These are phyloP conservation scores for Agrilus mali DNA, from an alignment of 2,888 invertebrate species.

Conservation along the genomic window DNA sequence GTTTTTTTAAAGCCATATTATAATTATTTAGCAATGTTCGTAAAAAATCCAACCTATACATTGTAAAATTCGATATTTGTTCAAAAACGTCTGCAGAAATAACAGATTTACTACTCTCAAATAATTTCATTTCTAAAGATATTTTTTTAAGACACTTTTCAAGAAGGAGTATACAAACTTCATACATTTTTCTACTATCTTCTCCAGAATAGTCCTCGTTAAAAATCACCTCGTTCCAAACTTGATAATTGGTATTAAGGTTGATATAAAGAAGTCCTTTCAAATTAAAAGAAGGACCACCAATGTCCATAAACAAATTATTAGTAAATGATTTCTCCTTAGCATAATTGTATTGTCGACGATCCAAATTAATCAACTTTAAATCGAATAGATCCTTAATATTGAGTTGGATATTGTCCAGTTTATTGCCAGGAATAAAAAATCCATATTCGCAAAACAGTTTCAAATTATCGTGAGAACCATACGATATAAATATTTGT, in stretches of 20 bases:
- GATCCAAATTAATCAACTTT: slow-evolving; percentile 24
- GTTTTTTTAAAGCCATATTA: no score
- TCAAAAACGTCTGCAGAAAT: slow-evolving; percentile 1
- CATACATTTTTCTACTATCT: slow-evolving; percentile 8
- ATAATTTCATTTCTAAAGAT: slow-evolving; percentile 1
- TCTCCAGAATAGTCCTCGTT: slow-evolving; percentile 10
- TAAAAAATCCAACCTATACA: slow-evolving; percentile 10
- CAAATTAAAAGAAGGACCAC: slow-evolving; percentile 57
- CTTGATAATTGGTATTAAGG: slow-evolving; percentile 9
- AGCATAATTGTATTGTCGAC: slow-evolving; percentile 46
- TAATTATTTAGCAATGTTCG: slow-evolving; percentile 3
- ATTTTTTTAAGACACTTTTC: slow-evolving; percentile 6
- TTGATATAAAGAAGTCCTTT: slow-evolving; percentile 26
- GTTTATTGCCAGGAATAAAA: slow-evolving; percentile 50
- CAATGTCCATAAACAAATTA: slow-evolving; percentile 48
- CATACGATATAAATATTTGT: slow-evolving; percentile 84
- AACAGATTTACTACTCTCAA: background rate
- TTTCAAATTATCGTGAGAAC: slow-evolving; percentile 66
- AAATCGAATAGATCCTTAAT: slow-evolving; percentile 41
- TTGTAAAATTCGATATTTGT: slow-evolving; percentile 8
- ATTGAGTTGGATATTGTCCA: slow-evolving; percentile 52
- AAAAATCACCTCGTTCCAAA: slow-evolving; percentile 16
- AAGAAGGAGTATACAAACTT: slow-evolving; percentile 6
- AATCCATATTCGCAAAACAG: slow-evolving; percentile 85
- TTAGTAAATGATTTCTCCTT: slow-evolving; percentile 45